Evolutionary conservation across 2,797 vertebrate species (phyloP).

Genomic region (Intellagama lesueurii): DNA sequence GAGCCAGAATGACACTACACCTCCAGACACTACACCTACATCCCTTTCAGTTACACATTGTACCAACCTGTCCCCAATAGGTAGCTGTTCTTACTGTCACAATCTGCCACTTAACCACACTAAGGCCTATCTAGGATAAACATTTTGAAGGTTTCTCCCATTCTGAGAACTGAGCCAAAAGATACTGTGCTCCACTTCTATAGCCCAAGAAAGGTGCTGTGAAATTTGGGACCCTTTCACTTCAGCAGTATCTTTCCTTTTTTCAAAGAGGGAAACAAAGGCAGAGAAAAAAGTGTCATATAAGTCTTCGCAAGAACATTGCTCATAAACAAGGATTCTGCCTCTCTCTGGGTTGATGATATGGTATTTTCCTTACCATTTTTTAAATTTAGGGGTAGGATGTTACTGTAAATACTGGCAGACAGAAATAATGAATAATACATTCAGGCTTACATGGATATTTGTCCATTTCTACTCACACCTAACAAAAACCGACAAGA

Average conservation of each 20-base stretch:
- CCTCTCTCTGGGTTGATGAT: not conserved
- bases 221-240: not conserved
- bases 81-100: not conserved
- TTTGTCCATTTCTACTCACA: conserved; percentile 58
- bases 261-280: not conserved
- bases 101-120: not conserved
- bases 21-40: too few relatives aligned
- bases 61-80: too few relatives aligned
- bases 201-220: conserved; percentile 27
- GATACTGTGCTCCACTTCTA: not conserved
- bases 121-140: not conserved
- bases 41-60: too few relatives aligned
- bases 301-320: not conserved
- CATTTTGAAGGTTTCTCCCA: not conserved
- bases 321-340: conserved; percentile 12
- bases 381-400: not conserved
- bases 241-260: not conserved
- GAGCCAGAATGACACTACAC: too few relatives aligned
- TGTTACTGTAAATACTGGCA: conserved; percentile 49
- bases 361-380: conserved; percentile 12
- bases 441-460: conserved; percentile 55
- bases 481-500: conserved; percentile 68
- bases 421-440: conserved; percentile 48
- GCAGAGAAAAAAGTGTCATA: conserved; percentile 5
- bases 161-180: not conserved